A percentile compares a stretch with the other conserved stretches of the same genome.
Conservation (phyloP, 2,797 vertebrate genomes). For the Pseudochromis fuscus region DNA sequence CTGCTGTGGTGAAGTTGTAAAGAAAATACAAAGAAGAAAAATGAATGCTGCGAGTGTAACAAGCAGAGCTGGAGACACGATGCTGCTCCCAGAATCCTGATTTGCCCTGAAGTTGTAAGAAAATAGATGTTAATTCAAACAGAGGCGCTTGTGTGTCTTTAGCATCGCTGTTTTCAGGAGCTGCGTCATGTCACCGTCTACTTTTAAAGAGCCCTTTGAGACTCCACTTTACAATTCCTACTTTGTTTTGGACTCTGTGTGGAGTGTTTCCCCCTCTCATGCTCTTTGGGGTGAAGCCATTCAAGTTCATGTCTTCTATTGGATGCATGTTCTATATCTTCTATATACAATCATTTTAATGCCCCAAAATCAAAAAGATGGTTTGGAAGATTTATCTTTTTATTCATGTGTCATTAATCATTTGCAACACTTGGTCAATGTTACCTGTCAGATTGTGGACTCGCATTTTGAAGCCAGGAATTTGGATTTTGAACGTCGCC, state of each 20-base stretch:
- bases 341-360: not conserved
- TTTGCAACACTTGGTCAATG: not conserved
- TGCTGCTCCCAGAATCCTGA: not conserved
- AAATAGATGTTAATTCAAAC: constrained; percentile 25
- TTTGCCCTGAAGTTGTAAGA: constrained; percentile 9
- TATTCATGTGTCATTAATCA: not conserved
- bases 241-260: constrained; percentile 17
- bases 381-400: not conserved
- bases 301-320: constrained; percentile 2
- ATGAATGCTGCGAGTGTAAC: constrained; percentile 56
- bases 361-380: constrained; percentile 30
- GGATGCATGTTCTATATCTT: not conserved
- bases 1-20: constrained; percentile 31
- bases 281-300: constrained; percentile 29
- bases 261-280: not conserved
- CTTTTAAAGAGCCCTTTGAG: constrained; percentile 22
- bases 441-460: no score
- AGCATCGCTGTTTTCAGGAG: constrained; percentile 20
- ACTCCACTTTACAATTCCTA: no score
- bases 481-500: no score
- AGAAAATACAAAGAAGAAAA: constrained; percentile 21
- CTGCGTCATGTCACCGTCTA: not conserved
- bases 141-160: constrained; percentile 41
- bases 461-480: no score
- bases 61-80: constrained; percentile 22